phyloP scores from a whole-genome alignment of 2,888 invertebrate genomes.

The Eulithis testata region DNA sequence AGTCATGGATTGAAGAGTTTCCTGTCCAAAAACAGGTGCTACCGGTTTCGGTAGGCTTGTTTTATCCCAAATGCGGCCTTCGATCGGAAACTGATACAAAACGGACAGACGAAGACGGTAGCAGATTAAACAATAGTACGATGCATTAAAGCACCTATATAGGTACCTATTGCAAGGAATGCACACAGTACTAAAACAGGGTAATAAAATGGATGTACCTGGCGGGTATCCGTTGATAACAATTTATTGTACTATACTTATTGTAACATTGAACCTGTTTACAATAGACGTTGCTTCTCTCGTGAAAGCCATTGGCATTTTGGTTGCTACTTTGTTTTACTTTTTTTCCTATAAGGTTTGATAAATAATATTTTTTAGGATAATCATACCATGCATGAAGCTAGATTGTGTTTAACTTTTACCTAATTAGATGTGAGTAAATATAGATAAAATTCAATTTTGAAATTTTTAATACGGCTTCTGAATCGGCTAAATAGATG shows the following conservation, averaged over 20 bases:
- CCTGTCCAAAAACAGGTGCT: background rate
- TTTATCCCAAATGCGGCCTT: background rate
- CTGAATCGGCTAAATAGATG: too few species aligned
- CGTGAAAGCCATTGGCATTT: too few species aligned
- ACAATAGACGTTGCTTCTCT: too few species aligned
- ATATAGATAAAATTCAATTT: too few species aligned
- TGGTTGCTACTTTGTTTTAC: too few species aligned
- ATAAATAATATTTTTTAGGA: too few species aligned
- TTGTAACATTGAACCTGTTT: background rate
- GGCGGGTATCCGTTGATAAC: background rate
- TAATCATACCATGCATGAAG: too few species aligned
- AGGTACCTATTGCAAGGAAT: conserved; percentile 7
- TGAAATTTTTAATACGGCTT: too few species aligned
- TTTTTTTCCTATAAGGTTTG: too few species aligned
- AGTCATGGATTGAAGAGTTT: background rate
- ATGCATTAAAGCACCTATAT: conserved; percentile 11
- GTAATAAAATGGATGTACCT: conserved; percentile 22
- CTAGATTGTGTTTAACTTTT: too few species aligned
- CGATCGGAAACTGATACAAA: conserved; percentile 28
- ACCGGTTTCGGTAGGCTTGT: background rate
- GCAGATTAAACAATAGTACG: conserved; percentile 19
- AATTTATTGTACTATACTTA: conserved; percentile 9
- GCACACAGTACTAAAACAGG: conserved; percentile 12
- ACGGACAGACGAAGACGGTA: conserved; percentile 18
- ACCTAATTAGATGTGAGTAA: too few species aligned